Conservation (phyloP, 2,113 vertebrate species). For the Oryzias woworae region DNA sequence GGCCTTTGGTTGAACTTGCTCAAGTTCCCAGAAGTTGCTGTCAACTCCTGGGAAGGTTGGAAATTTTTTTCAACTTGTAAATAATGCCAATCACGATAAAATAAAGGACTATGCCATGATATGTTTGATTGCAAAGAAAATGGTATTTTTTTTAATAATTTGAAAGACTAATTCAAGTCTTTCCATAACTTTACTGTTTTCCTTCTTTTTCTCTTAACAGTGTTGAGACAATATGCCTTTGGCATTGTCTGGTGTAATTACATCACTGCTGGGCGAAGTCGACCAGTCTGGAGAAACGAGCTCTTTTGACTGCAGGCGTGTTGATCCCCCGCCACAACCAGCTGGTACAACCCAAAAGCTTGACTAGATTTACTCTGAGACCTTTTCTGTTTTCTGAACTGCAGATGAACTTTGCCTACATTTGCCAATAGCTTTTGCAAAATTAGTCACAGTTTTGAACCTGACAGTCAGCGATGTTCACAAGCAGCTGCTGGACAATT, state of each 20-base stretch:
- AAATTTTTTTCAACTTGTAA: too few relatives aligned
- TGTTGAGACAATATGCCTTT: constrained; percentile 29
- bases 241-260: constrained; percentile 32
- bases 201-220: constrained; percentile 4
- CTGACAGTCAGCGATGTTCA: background rate
- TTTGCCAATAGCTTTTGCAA: constrained; percentile 4
- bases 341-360: constrained; percentile 29
- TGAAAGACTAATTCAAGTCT: too few relatives aligned
- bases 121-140: too few relatives aligned
- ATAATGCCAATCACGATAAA: too few relatives aligned
- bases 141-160: too few relatives aligned
- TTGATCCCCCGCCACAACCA: constrained; percentile 14
- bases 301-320: constrained; percentile 15
- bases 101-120: too few relatives aligned
- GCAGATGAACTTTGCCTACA: constrained; percentile 11
- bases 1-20: too few relatives aligned
- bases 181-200: too few relatives aligned
- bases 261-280: constrained; percentile 26
- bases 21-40: too few relatives aligned
- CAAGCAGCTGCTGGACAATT: background rate
- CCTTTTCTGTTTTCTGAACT: constrained; percentile 21
- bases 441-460: background rate
- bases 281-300: constrained; percentile 12
- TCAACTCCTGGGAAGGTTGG: too few relatives aligned
- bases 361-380: constrained; percentile 19